Conservation (phyloP, 2,888 invertebrate genomes). For the Drosophila mulleri region DNA sequence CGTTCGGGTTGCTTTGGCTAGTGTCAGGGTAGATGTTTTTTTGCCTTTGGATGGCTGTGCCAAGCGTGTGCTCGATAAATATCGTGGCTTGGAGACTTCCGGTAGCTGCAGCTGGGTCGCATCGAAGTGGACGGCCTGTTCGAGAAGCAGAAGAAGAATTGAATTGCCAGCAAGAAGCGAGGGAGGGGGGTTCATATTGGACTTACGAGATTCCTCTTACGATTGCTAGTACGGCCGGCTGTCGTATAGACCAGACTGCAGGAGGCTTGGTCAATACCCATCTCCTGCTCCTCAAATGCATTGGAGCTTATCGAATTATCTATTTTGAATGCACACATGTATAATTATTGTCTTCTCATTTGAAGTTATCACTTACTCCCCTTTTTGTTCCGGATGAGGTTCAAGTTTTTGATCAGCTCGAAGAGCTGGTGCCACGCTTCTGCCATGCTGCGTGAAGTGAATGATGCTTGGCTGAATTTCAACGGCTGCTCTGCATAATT, state of each 20-base stretch:
- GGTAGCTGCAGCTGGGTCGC: background rate
- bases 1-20: background rate
- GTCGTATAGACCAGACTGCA: background rate
- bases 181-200: too few relatives aligned
- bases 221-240: background rate
- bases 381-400: background rate
- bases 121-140: background rate
- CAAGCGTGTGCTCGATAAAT: background rate
- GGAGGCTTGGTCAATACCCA: background rate
- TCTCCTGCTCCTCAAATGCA: background rate
- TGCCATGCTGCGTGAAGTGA: background rate
- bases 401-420: background rate
- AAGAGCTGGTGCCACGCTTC: background rate
- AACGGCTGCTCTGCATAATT: constrained; percentile 4
- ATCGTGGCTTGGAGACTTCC: background rate
- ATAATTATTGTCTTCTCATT: background rate
- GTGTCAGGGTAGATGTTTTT: background rate
- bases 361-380: background rate
- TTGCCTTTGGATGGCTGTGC: background rate
- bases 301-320: background rate
- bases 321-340: background rate
- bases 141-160: too few relatives aligned
- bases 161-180: too few relatives aligned
- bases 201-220: background rate
- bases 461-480: background rate